Base-by-base conservation (phyloP, 2,888 invertebrate genomes). In the Mesopsocus fuscifrons region DNA sequence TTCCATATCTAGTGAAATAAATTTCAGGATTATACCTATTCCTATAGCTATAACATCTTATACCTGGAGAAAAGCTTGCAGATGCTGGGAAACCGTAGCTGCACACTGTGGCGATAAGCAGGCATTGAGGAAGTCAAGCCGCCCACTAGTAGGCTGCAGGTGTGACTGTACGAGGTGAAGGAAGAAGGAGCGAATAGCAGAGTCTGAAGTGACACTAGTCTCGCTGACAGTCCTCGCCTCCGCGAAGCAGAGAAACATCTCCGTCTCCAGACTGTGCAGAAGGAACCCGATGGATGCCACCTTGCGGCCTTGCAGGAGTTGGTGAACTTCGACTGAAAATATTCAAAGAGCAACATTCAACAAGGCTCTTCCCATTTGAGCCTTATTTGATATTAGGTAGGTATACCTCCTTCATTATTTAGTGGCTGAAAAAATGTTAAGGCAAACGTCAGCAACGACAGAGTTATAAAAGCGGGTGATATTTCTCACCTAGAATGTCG, bases 231-330 rank as follows among this genome's bases (percentile, higher is more conserved):
- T 58, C 54, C 52, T 57, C 13, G 55, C 57, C 35, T 59, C 60
- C 34, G 55, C 53, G 9, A 55, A 54, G 46, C 55, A 55, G 2
- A 63, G 47, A 44, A 58, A 57, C 33, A 62, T 55, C 16, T 55
- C 52, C 4, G 53, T 51, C 18, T 54, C 55, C 33, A 56, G 52
- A 42, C 58, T 55, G 46, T 60, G 58, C 41, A 61, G 48, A 3
- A 62, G 49, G 22, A 62, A 51, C 2, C 57, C 61, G 33, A 61
- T 51, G 47, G 58, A 59, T 13, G 53, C 52, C 17, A 60, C 56
- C 44, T 47, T 46, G 13, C 48, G 54, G 16, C 48, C 45, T 23
- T 47, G 46, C 16, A 48, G 26, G 3, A 41, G n/a, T 8, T 44
- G 34, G n/a, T 31, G 30, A 8, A 46, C 41, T 13, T 45, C 33